Evolutionary conservation across 2,888 invertebrate species (phyloP), one percentile per base, ranked within the genome.

Genomic region (Minunthozetes semirufus): DNA sequence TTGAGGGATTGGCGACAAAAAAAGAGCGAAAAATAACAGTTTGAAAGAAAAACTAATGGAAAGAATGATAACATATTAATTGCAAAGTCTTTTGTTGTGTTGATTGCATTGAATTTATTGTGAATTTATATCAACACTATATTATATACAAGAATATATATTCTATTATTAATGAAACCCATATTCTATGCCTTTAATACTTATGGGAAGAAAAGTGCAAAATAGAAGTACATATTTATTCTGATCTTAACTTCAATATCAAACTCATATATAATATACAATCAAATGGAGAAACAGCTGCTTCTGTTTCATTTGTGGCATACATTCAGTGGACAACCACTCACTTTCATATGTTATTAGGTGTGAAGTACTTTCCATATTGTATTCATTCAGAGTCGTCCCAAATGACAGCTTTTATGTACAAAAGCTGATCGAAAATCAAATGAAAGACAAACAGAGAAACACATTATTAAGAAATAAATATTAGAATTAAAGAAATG

Each of bases 301-400:
- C 63, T 29, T 63, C 38, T 33, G 33, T 63, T 63, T 63, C 63
- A 63, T 29, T 63, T 38, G 27, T 33, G 27, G 25, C 59, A 25
- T 11, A 27, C 27, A 25, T 11, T 17, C 59, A 27, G 25, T 59
- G 59, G 59, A 59, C 59, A 59, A 59, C 59, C 17, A 59, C 59
- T 59, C 59, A 59, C 59, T 59, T 56, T 59, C 59, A 59, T 59
- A 59, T 19, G 27, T 59, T 59, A 59, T 59, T 59, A 59, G 59
- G 59, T 59, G 59, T 59, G 59, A 19, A 59, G 59, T 59, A 11
- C 59, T 27, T 59, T 17, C 8, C 9, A 59, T 59, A 59, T 59
- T 59, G 59, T 29, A 59, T 59, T 59, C 59, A 59, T 59, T 59
- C 19, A 25, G 25, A 25, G 1, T 27, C 2, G 5, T 59, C 59